These are phyloP conservation scores for Syngnathus floridae DNA, from an alignment of 2,113 vertebrate species.

Conservation along the genomic window DNA sequence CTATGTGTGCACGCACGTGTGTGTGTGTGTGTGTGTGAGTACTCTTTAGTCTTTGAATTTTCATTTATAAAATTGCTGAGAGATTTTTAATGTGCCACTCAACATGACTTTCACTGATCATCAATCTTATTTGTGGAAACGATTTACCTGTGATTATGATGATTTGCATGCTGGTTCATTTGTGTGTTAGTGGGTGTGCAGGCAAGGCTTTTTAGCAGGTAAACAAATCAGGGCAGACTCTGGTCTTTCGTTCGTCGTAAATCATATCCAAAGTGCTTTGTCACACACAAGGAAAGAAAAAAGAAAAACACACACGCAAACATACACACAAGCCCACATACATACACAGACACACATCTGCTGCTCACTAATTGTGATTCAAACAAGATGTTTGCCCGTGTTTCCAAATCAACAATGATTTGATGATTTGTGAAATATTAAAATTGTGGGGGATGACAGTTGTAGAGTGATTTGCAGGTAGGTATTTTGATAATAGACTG, in stretches of 20 bases:
- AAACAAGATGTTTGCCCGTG: constrained; percentile 23
- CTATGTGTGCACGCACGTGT: too few species aligned
- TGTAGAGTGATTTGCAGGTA: not conserved
- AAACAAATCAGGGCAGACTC: constrained; percentile 45
- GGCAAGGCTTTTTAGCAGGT: constrained; percentile 18
- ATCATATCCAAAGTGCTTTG: constrained; percentile 48
- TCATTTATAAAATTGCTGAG: constrained; percentile 4
- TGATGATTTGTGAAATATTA: not conserved
- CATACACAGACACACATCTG: constrained; percentile 14
- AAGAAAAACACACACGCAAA: not conserved
- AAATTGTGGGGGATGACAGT: not conserved
- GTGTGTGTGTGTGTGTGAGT: not conserved
- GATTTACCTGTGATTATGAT: constrained; percentile 22
- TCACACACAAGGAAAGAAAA: constrained; percentile 12
- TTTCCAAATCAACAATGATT: constrained; percentile 22
- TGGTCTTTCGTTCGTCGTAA: constrained; percentile 41
- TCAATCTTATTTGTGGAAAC: constrained; percentile 44
- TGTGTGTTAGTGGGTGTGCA: constrained; percentile 20
- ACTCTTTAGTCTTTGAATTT: not conserved
- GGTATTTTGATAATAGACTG: not conserved
- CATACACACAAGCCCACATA: not conserved
- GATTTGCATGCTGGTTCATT: constrained; percentile 32
- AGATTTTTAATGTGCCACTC: constrained; percentile 27
- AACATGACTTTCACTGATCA: constrained; percentile 27
- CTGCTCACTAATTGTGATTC: constrained; percentile 36